Conservation (phyloP, 2,113 vertebrate genomes). For the Mesocricetus auratus region DNA sequence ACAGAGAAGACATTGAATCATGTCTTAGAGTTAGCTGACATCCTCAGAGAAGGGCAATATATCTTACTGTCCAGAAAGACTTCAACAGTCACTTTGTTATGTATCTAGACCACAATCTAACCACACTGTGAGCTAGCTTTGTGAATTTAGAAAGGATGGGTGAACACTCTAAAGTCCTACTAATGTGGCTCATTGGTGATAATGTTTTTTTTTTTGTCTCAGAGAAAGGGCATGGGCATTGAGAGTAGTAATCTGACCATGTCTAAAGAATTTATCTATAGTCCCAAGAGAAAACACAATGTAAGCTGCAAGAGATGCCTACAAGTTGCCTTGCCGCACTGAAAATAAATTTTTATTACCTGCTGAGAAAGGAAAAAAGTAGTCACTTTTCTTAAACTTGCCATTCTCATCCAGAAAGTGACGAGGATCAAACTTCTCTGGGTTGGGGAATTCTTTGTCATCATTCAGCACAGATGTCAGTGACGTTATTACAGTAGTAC, state of each 20-base stretch:
- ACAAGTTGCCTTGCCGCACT: not conserved
- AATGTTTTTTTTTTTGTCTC: not conserved
- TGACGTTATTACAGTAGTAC: slow-evolving; percentile 68
- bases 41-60: not conserved
- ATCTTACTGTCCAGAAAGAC: not conserved
- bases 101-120: not conserved
- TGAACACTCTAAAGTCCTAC: not conserved
- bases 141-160: not conserved
- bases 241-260: not conserved
- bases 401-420: slow-evolving; percentile 73
- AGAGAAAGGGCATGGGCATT: not conserved
- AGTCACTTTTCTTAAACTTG: slow-evolving; percentile 83
- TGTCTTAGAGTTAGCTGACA: not conserved
- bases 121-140: rapidly evolving
- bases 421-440: not conserved
- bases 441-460: slow-evolving; percentile 6
- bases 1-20: not conserved
- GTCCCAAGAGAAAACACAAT: not conserved
- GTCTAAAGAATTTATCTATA: not conserved
- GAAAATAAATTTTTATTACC: not conserved
- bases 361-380: slow-evolving; percentile 83
- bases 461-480: not conserved
- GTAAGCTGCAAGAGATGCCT: not conserved
- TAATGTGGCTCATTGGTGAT: not conserved
- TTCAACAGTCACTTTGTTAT: not conserved